Evolutionary conservation across 2,113 vertebrate species (phyloP).

Genomic region (Felis catus): DNA sequence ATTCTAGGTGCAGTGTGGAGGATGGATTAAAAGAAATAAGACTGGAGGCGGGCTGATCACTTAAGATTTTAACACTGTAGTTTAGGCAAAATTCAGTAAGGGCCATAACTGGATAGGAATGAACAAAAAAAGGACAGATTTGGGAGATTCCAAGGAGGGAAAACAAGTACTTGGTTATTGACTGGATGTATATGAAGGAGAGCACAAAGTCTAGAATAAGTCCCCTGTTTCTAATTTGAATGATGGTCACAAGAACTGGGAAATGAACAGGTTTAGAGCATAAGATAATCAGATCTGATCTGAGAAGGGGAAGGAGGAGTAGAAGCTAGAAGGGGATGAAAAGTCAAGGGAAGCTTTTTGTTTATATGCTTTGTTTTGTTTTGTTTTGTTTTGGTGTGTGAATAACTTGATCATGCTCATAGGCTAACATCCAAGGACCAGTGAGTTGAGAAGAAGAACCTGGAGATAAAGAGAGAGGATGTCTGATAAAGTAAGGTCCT

Average conservation of each 20-base stretch:
- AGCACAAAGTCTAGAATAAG: not conserved
- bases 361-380: not conserved
- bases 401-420: not conserved
- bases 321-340: not conserved
- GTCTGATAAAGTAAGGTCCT: not conserved
- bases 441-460: not conserved
- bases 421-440: not conserved
- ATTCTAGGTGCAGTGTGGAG: not conserved
- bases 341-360: not conserved
- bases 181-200: not conserved
- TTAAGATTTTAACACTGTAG: not conserved
- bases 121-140: not conserved
- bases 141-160: not conserved
- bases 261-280: not conserved
- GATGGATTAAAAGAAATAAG: not conserved
- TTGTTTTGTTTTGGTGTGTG: not conserved
- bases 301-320: not conserved
- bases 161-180: not conserved
- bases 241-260: not conserved
- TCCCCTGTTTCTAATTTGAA: not conserved
- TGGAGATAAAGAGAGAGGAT: not conserved
- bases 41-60: not conserved
- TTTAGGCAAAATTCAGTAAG: not conserved
- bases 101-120: not conserved
- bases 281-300: not conserved